phyloP scores from a whole-genome alignment of 2,113 vertebrate genomes.

The Nerophis ophidion region DNA sequence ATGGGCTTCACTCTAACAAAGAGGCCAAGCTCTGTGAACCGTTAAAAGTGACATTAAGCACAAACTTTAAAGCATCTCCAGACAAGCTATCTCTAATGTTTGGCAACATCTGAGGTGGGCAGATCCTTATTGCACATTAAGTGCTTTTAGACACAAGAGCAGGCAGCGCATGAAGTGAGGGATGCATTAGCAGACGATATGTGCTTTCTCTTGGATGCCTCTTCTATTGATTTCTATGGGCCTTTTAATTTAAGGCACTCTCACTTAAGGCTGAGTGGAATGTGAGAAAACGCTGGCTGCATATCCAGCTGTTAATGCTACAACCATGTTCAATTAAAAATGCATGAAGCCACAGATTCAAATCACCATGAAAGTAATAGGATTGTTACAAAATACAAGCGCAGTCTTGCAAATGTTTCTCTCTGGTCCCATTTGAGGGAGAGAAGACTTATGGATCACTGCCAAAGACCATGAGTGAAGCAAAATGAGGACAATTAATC shows the following conservation, averaged over 20 bases:
- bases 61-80: slow-evolving; percentile 62
- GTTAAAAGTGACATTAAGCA: slow-evolving; percentile 56
- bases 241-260: slow-evolving; percentile 73
- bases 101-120: slow-evolving; percentile 49
- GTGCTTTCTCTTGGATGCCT: slow-evolving; percentile 51
- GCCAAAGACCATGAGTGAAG: slow-evolving; percentile 79
- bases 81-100: slow-evolving; percentile 45
- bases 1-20: slow-evolving; percentile 47
- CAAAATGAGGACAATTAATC: slow-evolving; percentile 83
- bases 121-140: slow-evolving; percentile 57
- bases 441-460: slow-evolving; percentile 79
- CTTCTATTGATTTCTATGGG: slow-evolving; percentile 68
- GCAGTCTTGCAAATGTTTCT: slow-evolving; percentile 79
- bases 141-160: slow-evolving; percentile 57
- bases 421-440: slow-evolving; percentile 77
- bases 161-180: slow-evolving; percentile 48
- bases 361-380: slow-evolving; percentile 50
- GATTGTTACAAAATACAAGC: slow-evolving; percentile 75
- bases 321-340: slow-evolving; percentile 88
- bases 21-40: slow-evolving; percentile 43
- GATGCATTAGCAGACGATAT: slow-evolving; percentile 61
- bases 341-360: slow-evolving; percentile 76
- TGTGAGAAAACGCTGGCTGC: slow-evolving; percentile 59
- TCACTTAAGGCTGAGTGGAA: slow-evolving; percentile 60
- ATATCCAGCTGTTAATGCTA: slow-evolving; percentile 79